Evolutionary conservation across 2,797 vertebrate genomes (phyloP).

Genomic region (Monodelphis domestica): DNA sequence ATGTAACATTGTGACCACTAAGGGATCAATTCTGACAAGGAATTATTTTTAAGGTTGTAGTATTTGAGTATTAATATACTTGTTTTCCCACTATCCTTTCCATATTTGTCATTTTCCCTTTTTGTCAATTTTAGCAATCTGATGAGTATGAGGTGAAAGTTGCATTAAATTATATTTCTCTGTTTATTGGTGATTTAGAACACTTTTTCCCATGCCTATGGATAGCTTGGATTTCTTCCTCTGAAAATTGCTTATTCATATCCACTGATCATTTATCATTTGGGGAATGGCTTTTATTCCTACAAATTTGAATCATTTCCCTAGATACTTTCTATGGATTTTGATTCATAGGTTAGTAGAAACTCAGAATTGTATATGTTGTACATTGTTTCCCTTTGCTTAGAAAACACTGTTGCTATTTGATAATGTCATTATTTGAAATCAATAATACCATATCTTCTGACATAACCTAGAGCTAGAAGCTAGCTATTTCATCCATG

Average conservation of each 20-base stretch:
- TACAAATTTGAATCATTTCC: background rate
- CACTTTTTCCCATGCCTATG: background rate
- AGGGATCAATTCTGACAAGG: constrained; percentile 48
- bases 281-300: background rate
- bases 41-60: constrained; percentile 29
- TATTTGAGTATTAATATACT: constrained; percentile 20
- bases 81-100: background rate
- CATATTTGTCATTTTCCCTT: background rate
- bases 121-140: background rate
- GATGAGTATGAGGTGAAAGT: background rate
- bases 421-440: constrained; percentile 12
- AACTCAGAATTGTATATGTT: constrained; percentile 21
- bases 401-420: constrained; percentile 16
- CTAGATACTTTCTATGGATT: background rate
- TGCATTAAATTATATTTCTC: background rate
- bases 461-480: constrained; percentile 11
- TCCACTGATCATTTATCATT: background rate
- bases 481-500: constrained; percentile 3
- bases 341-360: background rate
- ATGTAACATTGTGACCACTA: background rate
- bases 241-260: background rate
- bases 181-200: background rate
- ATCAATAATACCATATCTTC: background rate
- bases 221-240: background rate
- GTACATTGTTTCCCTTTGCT: constrained; percentile 29